Percentiles rank a stretch among this genome's conserved stretches.
phyloP scores from a whole-genome alignment of 2,888 invertebrate species.

The Eustalomyia histrio region DNA sequence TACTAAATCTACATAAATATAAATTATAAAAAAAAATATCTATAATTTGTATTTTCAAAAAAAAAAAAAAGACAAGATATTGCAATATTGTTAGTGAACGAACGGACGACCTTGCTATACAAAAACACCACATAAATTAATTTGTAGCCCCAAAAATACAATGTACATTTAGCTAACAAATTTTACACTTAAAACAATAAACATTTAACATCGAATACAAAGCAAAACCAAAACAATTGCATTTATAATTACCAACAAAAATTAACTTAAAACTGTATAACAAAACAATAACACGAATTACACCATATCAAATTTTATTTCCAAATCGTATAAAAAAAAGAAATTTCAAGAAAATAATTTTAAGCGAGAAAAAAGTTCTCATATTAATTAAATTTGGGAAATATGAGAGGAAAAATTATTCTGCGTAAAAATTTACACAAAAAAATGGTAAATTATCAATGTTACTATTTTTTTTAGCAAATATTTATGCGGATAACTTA shows the following conservation, averaged over 20 bases:
- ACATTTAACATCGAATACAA: conserved; percentile 5
- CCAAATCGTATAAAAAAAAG: neutral
- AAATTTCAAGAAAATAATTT: no score
- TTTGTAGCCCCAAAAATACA: neutral
- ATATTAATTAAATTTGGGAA: no score
- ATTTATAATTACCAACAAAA: conserved; percentile 38
- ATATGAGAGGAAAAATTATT: no score
- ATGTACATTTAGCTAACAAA: neutral
- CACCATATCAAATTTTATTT: neutral
- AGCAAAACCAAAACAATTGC: conserved; percentile 33
- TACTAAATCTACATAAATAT: neutral
- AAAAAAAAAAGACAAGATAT: neutral
- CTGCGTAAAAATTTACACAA: no score
- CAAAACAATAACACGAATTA: neutral
- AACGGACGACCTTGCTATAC: conserved; percentile 53
- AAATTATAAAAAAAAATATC: neutral
- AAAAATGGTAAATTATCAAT: no score
- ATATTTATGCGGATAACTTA: no score
- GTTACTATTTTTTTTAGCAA: no score
- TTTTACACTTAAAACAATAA: conserved; percentile 15
- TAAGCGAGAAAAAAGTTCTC: no score
- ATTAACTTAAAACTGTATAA: neutral
- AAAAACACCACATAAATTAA: conserved; percentile 6
- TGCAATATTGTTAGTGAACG: conserved; percentile 34
- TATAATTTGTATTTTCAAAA: neutral